Conservation (phyloP, 2,113 vertebrate genomes). For the Delphinapterus leucas region DNA sequence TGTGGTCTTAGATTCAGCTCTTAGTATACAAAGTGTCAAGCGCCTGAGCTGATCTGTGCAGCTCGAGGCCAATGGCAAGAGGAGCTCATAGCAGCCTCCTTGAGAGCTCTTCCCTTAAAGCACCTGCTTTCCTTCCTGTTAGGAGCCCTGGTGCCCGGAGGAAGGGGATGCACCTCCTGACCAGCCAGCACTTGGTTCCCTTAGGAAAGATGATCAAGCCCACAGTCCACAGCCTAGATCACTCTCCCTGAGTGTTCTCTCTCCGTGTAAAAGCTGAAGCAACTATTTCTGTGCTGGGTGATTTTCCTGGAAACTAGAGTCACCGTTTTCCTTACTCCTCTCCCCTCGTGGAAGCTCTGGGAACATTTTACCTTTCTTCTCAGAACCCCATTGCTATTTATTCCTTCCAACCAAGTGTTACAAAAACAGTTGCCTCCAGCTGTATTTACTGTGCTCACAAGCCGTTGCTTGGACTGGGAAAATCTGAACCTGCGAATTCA, state of each 20-base stretch:
- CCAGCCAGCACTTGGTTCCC: accelerated
- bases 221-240: accelerated
- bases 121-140: neutral
- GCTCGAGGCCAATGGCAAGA: neutral
- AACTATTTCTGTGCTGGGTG: neutral
- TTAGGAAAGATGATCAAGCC: too few species aligned
- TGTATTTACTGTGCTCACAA: neutral
- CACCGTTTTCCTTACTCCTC: accelerated
- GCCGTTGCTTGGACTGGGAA: neutral
- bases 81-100: neutral
- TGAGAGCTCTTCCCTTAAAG: neutral
- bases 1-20: neutral
- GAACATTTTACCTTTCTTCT: neutral
- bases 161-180: too few species aligned
- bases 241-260: neutral
- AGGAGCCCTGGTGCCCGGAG: neutral
- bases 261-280: neutral
- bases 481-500: neutral
- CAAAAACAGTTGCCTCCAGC: neutral
- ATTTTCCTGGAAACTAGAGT: neutral
- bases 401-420: neutral
- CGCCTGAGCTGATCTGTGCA: neutral
- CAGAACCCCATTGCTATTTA: neutral
- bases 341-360: neutral
- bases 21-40: neutral